Evolutionary conservation across 2,888 invertebrate species (phyloP), one percentile per base, ranked within the genome.

Genomic region (Miltochrista miniata): DNA sequence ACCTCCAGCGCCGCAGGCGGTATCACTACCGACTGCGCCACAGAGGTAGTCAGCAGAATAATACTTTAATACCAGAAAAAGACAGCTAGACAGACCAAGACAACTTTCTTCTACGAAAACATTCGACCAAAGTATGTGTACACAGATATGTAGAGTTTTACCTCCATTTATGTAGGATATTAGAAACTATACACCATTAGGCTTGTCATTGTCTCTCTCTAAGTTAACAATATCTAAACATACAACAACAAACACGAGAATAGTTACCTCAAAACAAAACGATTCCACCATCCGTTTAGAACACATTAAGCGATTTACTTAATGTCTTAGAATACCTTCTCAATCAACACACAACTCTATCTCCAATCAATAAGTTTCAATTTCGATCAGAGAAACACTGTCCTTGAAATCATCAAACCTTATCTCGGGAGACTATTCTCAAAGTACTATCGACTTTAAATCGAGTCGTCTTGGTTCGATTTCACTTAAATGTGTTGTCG

Each of bases 281-380:
- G 79, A 76, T 79, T 79, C 79, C 78, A 77, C 74, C 77, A 76
- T 78, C 81, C 80, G 81, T 81, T 85, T 76, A 74, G 74, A 82
- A 79, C 79, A 82, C 88, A 87, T 90, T 88, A 85, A 84, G 79
- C 85, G 85, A 89, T 88, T 87, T 83, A 81, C 82, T 79, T 88
- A 87, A 89, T 83, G 82, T 78, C 75, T 72, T 36, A 45, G 18
- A 43, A 43, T 12, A 31, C 18, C 18, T 10, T 8, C 64, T 54
- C 50, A 60, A 46, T 38, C 52, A 53, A 59, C 45, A 54, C 43
- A 48, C 45, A 37, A 53, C 48, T 14, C 30, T 53, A 53, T 33
- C 12, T 45, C 68, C 61, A 67, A 75, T 73, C 61, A 66, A 83
- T 84, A 89, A 83, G 84, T 83, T 82, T 74, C 78, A 76, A 62